Evolutionary conservation across 2,113 vertebrate genomes (phyloP).

Genomic region (Cottus gobio): DNA sequence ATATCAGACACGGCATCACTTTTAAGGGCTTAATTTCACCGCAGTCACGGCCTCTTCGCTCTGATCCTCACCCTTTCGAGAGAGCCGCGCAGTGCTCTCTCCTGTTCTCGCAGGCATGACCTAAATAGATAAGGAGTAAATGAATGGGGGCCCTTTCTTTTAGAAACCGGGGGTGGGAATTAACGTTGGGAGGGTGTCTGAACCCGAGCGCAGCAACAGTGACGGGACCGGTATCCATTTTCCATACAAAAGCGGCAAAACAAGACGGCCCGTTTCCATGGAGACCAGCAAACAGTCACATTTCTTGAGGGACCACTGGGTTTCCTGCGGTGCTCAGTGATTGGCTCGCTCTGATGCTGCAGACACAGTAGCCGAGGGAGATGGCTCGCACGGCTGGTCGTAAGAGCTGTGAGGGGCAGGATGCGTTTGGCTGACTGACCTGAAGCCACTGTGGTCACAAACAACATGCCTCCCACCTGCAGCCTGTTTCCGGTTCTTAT

Average conservation of each 20-base stretch:
- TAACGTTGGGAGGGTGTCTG: constrained; percentile 30
- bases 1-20: constrained; percentile 71
- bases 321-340: constrained; percentile 54
- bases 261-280: constrained; percentile 68
- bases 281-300: constrained; percentile 72
- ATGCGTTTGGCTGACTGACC: constrained; percentile 9
- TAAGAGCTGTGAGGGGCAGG: constrained; percentile 28
- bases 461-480: not conserved
- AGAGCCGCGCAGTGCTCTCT: constrained; percentile 64
- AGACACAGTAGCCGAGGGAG: constrained; percentile 46
- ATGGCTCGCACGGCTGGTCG: constrained; percentile 44
- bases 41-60: constrained; percentile 60
- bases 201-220: constrained; percentile 23
- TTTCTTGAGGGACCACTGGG: constrained; percentile 62
- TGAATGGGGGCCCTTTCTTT: constrained; percentile 54
- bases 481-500: not conserved
- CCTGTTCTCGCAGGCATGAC: constrained; percentile 67
- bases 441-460: not conserved
- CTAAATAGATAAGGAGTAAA: constrained; percentile 78
- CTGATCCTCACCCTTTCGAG: constrained; percentile 53
- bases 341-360: constrained; percentile 66
- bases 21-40: constrained; percentile 76
- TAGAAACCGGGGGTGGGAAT: constrained; percentile 31
- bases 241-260: constrained; percentile 59
- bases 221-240: constrained; percentile 47